phyloP scores from a whole-genome alignment of 2,888 invertebrate genomes.

The Rotaria macrura region DNA sequence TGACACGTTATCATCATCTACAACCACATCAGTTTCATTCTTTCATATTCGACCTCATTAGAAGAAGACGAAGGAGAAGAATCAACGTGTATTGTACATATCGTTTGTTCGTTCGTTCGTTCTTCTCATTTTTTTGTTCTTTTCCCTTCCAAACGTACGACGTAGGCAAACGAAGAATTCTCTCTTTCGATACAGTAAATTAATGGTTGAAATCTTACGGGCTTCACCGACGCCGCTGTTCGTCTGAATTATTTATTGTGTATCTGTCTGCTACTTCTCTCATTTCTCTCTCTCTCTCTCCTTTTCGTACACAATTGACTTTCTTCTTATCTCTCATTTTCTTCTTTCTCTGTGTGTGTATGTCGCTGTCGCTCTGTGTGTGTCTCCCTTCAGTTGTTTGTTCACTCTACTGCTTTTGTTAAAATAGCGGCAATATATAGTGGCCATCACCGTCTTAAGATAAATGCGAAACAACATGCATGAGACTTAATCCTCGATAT shows the following conservation, averaged over 20 bases:
- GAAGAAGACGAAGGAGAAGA: neutral
- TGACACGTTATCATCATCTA: neutral
- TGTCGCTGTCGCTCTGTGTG: neutral
- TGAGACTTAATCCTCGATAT: neutral
- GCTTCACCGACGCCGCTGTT: neutral
- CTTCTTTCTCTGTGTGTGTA: no score
- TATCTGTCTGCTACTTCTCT: neutral
- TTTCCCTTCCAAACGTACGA: neutral
- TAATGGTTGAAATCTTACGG: slow-evolving; percentile 7
- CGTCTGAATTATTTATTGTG: neutral
- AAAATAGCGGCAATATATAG: neutral
- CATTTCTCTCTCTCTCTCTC: neutral
- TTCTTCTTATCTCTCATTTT: neutral
- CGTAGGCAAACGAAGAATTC: neutral
- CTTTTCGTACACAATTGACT: neutral
- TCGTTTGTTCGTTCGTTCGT: neutral
- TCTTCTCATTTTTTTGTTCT: neutral
- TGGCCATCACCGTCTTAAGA: neutral
- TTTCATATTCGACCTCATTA: neutral
- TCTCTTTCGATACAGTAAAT: neutral
- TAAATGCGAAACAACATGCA: neutral
- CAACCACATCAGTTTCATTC: neutral
- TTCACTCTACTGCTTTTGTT: neutral
- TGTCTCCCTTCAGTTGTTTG: neutral
- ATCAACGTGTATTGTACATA: neutral